phyloP scores from a whole-genome alignment of 2,113 vertebrate genomes.

The Pao palembangensis region DNA sequence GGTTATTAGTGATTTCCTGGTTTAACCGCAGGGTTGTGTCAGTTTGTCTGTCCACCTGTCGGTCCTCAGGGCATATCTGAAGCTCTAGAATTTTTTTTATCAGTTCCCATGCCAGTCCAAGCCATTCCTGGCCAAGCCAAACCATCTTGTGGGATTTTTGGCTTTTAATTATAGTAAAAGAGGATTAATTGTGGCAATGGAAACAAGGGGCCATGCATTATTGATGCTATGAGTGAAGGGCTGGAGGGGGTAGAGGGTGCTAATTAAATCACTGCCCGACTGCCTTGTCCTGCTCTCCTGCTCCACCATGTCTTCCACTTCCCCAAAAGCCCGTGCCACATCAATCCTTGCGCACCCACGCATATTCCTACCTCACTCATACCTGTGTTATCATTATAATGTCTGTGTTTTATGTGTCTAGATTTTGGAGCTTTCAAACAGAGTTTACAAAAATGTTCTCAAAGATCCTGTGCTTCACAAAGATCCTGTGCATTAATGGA shows the following conservation, averaged over 20 bases:
- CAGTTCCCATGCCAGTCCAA: slow-evolving; percentile 70
- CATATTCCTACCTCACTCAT: slow-evolving; percentile 5
- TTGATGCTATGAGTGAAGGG: slow-evolving; percentile 79
- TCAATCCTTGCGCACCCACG: slow-evolving; percentile 1
- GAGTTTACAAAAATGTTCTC: slow-evolving; percentile 8
- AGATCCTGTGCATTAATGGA: not conserved
- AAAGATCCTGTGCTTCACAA: not conserved
- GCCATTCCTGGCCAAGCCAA: slow-evolving; percentile 66
- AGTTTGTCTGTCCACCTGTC: slow-evolving; percentile 37
- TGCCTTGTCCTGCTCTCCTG: slow-evolving; percentile 64
- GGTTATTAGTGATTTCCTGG: too few relatives aligned
- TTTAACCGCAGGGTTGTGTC: not conserved
- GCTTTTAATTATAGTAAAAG: slow-evolving; percentile 82
- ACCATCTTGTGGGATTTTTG: slow-evolving; percentile 78
- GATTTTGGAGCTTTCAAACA: not conserved
- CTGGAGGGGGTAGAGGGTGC: slow-evolving; percentile 74
- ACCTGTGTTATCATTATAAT: not conserved
- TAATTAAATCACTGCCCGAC: slow-evolving; percentile 79
- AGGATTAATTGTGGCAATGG: slow-evolving; percentile 80
- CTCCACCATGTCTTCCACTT: slow-evolving; percentile 64
- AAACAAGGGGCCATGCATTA: slow-evolving; percentile 79
- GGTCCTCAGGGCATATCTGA: slow-evolving; percentile 46
- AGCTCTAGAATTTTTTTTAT: slow-evolving; percentile 64
- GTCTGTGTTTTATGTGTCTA: not conserved
- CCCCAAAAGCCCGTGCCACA: slow-evolving; percentile 29